Evolutionary conservation across 2,797 vertebrate species (phyloP), one percentile per base, ranked within the genome.

Genomic region (Parauchenoglanis ngamensis): DNA sequence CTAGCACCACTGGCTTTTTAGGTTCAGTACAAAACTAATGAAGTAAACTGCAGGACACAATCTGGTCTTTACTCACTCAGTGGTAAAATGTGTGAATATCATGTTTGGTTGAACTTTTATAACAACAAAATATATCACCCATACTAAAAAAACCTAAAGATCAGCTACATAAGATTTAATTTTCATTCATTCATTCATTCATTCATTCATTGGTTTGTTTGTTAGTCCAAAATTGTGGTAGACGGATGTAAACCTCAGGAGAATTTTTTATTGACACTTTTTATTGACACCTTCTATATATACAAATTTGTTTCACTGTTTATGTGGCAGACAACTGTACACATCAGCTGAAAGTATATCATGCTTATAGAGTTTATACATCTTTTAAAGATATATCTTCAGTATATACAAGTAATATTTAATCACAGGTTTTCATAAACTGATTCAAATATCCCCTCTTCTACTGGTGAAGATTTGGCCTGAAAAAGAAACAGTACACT

Each of bases 381-480:
- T 70, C 23, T 7, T 56, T 72, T 31, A 79, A 23, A 80, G 25
- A 73, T 15, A 68, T 11, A 25, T 56, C 21, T 31, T 59, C 23
- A 19, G 10, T 59, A 85, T 72, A 80, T 84, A 65, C 46, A 67
- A 49, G 76, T 52, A 70, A 19, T n/a, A 59, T 52, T 56, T 25
- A 11, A 75, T 95, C 86, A 95, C 68, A 95, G 90, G 88, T 96
- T 96, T 88, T 96, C 95, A 92, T 96, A 96, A 86, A 96, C 92
- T 61, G 75, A 94, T 65, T 96, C 94, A 87, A 94, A 91, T 44
- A 85, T 70, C 3, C 87, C 91, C 73, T 95, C 92, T 0, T 92
- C 90, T 86, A 90, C 89, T 59, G 78, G 31, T 13, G 49, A 44
- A 65, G 91, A 52, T 25, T 13, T 28, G 68, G 7, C 80, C 95